Evolutionary conservation across 2,888 invertebrate genomes (phyloP), one percentile per base, ranked within the genome.

Genomic region (Trichacis sp.): DNA sequence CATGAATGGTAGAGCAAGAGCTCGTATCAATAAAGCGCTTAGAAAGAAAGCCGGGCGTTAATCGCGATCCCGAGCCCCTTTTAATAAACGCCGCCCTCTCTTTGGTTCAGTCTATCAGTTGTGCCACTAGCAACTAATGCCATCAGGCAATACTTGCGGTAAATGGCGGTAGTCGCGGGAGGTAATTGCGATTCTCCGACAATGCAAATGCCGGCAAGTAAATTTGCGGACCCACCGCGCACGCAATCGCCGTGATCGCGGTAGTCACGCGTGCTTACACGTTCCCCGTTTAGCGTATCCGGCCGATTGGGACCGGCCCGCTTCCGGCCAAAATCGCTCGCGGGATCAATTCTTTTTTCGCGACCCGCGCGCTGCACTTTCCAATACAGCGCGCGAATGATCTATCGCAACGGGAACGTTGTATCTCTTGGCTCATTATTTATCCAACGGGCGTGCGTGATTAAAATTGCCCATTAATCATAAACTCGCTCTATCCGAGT

Each of bases 401-500:
- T 59, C 66, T 55, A 62, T 66, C 59, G 59, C 62, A 62, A 62
- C 66, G 66, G 65, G 49, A 66, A 66, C 54, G 48, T 15, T 40
- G 33, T 42, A 49, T 55, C 55, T 54, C 48, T 62, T 59, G 54
- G 55, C 62, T 66, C 52, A 51, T 66, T 66, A 59, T 49, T 51
- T 62, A 48, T 66, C 62, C 66, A 62, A 24, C 59, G 59, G 62
- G 62, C 59, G 55, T 49, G 62, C 46, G 66, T 66, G 66, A 66
- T 66, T 66, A 66, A 62, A 66, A 66, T 66, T 62, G 54, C 30
- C 62, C 52, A 46, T 66, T 57, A 62, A 66, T 66, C 62, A 59
- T 62, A 62, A 18, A 46, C 29, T 49, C 53, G 61, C 53, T 56
- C 57, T 40, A 62, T 57, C 40, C 38, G 19, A 55, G 56, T 59